These are phyloP conservation scores for Microcebus jonahi DNA, from an alignment of 2,113 vertebrate genomes.

Conservation along the genomic window DNA sequence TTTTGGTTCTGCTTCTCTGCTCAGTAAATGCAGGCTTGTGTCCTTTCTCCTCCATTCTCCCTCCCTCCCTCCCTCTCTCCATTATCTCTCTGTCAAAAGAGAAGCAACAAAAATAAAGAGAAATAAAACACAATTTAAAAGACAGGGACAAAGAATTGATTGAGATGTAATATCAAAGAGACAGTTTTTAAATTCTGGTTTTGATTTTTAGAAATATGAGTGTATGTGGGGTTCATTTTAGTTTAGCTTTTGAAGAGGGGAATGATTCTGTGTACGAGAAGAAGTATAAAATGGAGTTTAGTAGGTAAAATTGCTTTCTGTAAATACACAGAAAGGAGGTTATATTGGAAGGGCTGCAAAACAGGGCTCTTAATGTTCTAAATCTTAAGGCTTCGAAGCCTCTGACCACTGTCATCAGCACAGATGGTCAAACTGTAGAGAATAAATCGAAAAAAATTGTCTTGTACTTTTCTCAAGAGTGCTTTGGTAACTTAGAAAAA, in stretches of 20 bases:
- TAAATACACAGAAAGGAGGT: background rate
- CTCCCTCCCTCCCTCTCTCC: background rate
- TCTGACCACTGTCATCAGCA: background rate
- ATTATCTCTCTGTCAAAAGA: background rate
- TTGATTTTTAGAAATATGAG: background rate
- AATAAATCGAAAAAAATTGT: background rate
- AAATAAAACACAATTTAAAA: background rate
- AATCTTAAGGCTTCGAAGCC: constrained; percentile 10
- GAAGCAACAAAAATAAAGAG: background rate
- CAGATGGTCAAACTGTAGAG: background rate
- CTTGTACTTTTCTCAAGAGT: background rate
- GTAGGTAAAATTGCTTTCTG: background rate
- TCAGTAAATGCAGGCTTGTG: background rate
- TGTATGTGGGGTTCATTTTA: background rate
- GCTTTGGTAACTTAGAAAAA: constrained; percentile 40
- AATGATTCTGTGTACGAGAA: background rate
- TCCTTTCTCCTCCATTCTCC: background rate
- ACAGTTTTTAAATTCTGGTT: background rate
- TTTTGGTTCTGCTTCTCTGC: constrained; percentile 18
- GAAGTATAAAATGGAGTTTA: background rate
- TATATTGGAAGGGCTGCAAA: background rate
- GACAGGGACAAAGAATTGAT: background rate
- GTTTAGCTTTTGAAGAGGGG: background rate
- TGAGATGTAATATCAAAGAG: background rate
- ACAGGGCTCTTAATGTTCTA: background rate